Conservation (phyloP, 2,113 vertebrate genomes). For the Ellobius talpinus region DNA sequence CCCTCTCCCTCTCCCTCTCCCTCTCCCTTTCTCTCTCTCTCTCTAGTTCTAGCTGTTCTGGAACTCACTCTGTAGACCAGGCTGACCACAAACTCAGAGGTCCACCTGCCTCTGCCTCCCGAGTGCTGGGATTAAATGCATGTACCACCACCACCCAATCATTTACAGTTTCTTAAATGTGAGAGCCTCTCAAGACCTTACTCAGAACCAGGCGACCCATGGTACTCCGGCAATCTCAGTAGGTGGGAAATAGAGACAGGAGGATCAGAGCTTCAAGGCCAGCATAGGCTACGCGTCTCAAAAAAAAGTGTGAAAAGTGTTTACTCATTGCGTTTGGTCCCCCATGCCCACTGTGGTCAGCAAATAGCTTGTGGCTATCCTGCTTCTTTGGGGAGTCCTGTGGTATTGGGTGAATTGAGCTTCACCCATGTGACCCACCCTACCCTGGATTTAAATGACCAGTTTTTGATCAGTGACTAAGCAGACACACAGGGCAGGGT, state of each 20-base stretch:
- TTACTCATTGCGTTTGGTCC: background rate
- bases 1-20: accelerated
- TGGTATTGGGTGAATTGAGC: background rate
- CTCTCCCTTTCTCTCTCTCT: accelerated
- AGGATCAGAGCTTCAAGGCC: background rate
- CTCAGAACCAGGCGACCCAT: background rate
- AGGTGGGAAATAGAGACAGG: background rate
- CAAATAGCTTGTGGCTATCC: background rate
- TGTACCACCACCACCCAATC: background rate
- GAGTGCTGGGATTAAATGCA: background rate
- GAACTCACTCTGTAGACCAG: background rate
- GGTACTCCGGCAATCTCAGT: background rate
- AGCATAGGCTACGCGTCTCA: background rate
- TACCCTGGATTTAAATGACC: background rate
- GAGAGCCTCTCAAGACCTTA: background rate
- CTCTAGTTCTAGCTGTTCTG: background rate
- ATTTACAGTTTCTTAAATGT: background rate
- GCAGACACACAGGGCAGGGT: background rate
- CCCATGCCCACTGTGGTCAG: background rate
- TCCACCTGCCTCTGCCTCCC: background rate
- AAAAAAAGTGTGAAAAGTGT: background rate
- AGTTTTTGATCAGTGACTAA: background rate
- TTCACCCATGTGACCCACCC: background rate
- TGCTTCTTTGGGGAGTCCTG: background rate
- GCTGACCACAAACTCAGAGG: background rate